phyloP scores from a whole-genome alignment of 2,888 invertebrate species.

The Caenorhabditis sp. region DNA sequence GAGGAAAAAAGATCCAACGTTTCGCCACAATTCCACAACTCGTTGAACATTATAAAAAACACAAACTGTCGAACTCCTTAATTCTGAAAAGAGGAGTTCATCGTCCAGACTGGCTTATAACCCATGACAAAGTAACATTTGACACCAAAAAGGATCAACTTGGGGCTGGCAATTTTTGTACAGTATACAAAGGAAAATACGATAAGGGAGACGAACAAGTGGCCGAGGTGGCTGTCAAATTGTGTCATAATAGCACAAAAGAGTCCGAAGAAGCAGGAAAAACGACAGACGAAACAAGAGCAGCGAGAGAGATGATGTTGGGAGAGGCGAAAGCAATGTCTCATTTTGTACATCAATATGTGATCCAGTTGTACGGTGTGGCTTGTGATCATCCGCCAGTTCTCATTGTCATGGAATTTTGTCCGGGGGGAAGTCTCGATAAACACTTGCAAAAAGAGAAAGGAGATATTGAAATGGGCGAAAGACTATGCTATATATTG shows the following conservation, averaged over 20 bases:
- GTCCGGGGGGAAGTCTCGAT: constrained; percentile 71
- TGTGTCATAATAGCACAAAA: constrained; percentile 4
- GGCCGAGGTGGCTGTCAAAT: constrained; percentile 26
- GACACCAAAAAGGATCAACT: constrained; percentile 25
- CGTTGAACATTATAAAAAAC: constrained; percentile 42
- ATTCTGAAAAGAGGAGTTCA: constrained; percentile 22
- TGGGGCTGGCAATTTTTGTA: constrained; percentile 28
- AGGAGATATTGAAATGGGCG: constrained; percentile 14
- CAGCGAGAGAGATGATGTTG: constrained; percentile 45
- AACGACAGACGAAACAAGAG: constrained; percentile 18
- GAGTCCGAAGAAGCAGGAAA: constrained; percentile 13
- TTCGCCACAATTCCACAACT: constrained; percentile 41
- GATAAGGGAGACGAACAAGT: constrained; percentile 12
- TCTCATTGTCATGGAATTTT: constrained; percentile 98
- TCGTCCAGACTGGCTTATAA: constrained; percentile 51
- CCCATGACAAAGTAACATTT: constrained; percentile 45
- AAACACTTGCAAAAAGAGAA: constrained; percentile 36
- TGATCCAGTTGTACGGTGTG: constrained; percentile 84
- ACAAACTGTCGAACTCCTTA: constrained; percentile 28
- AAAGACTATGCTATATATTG: constrained; percentile 34
- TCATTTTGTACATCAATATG: constrained; percentile 13
- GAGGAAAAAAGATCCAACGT: constrained; percentile 4
- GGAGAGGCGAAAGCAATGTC: constrained; percentile 56
- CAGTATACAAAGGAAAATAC: constrained; percentile 22
- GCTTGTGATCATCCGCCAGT: constrained; percentile 95